Evolutionary conservation across 2,113 vertebrate species (phyloP).

Genomic region (Alligator mississippiensis): DNA sequence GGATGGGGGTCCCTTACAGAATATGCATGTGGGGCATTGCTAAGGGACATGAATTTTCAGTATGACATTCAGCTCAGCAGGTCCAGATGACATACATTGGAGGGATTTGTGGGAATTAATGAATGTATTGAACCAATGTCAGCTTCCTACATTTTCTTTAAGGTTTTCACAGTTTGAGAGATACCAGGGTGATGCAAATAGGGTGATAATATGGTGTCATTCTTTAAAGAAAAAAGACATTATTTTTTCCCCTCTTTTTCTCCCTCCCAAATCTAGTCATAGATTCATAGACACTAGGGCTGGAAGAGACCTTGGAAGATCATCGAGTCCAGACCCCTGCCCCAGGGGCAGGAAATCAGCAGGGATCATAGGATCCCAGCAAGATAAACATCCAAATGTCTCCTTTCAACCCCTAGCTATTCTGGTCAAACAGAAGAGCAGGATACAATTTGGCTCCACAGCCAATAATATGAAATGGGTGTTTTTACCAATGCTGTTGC

Average conservation of each 20-base stretch:
- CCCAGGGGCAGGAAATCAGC: neutral
- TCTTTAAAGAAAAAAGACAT: neutral
- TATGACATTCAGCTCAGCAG: too few relatives aligned
- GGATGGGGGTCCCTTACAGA: too few relatives aligned
- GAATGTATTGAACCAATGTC: neutral
- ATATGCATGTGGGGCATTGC: too few relatives aligned
- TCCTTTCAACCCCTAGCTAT: neutral
- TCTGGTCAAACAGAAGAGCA: neutral
- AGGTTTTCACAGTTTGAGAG: neutral
- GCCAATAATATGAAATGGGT: neutral
- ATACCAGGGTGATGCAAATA: neutral
- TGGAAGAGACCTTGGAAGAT: too few relatives aligned
- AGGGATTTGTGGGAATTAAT: neutral
- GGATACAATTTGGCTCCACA: neutral
- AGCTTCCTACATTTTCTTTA: too few relatives aligned
- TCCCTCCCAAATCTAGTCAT: too few relatives aligned
- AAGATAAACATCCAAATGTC: neutral
- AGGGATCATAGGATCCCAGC: too few relatives aligned
- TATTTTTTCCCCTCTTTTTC: too few relatives aligned
- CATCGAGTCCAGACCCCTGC: too few relatives aligned
- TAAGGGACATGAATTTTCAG: too few relatives aligned
- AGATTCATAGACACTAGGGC: too few relatives aligned
- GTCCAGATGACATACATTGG: too few relatives aligned
- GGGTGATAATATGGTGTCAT: accelerated
- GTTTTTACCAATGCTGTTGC: neutral